Evolutionary conservation across 2,113 vertebrate species (phyloP), one percentile per base, ranked within the genome.

Genomic region (Centropristis striata): DNA sequence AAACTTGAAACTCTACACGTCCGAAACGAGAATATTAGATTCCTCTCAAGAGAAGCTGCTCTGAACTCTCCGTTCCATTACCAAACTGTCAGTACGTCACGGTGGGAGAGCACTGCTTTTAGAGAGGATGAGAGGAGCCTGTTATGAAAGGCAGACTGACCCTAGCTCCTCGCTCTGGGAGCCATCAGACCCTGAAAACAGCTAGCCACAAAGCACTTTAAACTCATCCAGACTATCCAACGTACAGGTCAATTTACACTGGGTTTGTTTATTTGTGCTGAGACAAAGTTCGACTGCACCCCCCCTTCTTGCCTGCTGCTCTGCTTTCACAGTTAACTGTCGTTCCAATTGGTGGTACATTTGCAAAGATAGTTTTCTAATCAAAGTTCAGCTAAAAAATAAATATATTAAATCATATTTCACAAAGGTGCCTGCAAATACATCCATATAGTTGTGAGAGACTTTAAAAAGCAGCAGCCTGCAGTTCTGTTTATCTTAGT

Each of bases 31-130:
- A 84, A 81, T 75, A 78, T 87, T 75, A 84, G 63, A 71, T 77
- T 74, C 69, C 63, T 75, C 75, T 83, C 72, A 28, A 63, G 84
- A 79, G 75, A 83, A 74, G 46, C 47, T 59, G 82, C 76, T 78
- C 80, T 66, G 74, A 81, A 81, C 51, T 74, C 71, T 81, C 42
- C 32, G 10, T 86, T 81, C 85, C 77, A 90, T 90, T 90, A 86
- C 83, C 61, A 66, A 81, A 76, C 74, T 88, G 86, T 81, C 86
- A 81, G 82, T 37, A 58, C 25, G 32, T 88, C 83, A 83, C 74
- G 47, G 80, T 81, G 66, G 80, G 70, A 71, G 74, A 70, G 78
- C 78, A 21, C 61, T 76, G 83, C 80, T 84, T 88, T 90, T 77
- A 83, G 82, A 71, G 63, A 63, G 75, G 79, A 76, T 85, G 75